Conservation (phyloP, 2,888 invertebrate species). For the Leptarthrus brevirostris region DNA sequence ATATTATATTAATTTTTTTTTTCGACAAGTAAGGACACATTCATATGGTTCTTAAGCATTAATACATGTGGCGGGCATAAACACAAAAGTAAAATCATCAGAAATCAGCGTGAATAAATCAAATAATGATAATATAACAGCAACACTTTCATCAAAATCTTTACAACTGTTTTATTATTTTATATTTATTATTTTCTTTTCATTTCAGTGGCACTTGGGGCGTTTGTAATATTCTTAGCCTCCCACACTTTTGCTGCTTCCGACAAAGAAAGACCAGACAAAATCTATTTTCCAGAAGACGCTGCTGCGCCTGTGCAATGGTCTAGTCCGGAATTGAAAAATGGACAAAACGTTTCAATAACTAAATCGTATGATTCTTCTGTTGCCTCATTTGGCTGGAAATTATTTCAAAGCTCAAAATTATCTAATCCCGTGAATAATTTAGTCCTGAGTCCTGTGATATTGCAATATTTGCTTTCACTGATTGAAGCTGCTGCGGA, state of each 20-base stretch:
- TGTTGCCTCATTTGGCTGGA: constrained; percentile 53
- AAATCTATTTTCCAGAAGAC: neutral
- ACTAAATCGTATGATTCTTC: constrained; percentile 7
- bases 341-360: too few species aligned
- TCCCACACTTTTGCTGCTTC: neutral
- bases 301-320: too few species aligned
- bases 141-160: too few species aligned
- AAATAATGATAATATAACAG: too few species aligned
- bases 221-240: neutral
- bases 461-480: constrained; percentile 55
- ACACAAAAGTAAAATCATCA: too few species aligned
- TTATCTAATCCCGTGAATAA: constrained; percentile 52
- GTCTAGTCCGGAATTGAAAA: neutral
- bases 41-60: too few species aligned
- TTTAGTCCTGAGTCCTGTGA: constrained; percentile 55
- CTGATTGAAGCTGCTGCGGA: constrained; percentile 53
- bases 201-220: neutral
- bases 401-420: constrained; percentile 53
- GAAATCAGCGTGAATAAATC: too few species aligned
- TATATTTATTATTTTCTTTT: too few species aligned
- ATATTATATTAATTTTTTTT: too few species aligned
- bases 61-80: too few species aligned
- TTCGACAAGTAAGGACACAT: too few species aligned
- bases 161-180: too few species aligned
- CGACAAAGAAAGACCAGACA: neutral